A percentile compares a stretch with the other conserved stretches of the same genome.
Evolutionary conservation across 2,797 vertebrate species (phyloP).

Genomic region (Enteromius viviparus): DNA sequence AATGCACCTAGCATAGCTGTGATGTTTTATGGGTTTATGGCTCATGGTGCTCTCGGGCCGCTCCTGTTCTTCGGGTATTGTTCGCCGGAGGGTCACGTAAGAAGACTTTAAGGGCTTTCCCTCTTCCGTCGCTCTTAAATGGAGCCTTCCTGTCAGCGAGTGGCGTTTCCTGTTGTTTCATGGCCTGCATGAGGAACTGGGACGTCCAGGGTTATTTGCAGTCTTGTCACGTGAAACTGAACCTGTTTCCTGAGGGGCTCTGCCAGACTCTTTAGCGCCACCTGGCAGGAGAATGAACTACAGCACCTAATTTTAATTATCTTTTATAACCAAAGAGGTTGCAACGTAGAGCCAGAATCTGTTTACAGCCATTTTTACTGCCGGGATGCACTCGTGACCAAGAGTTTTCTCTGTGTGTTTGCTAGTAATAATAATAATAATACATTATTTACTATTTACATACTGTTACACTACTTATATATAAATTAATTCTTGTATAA

Average conservation of each 20-base stretch:
- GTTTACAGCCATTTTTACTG: not conserved
- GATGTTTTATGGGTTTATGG: not conserved
- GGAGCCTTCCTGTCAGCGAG: conserved; percentile 36
- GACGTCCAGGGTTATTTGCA: conserved; percentile 30
- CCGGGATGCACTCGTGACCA: not conserved
- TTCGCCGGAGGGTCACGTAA: conserved; percentile 20
- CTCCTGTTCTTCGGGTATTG: conserved; percentile 4
- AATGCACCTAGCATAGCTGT: not conserved
- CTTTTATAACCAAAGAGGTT: not conserved
- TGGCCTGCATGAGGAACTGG: conserved; percentile 15
- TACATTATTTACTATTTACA: not conserved
- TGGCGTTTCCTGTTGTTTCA: conserved; percentile 45
- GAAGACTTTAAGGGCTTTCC: conserved; percentile 33
- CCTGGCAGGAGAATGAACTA: not conserved
- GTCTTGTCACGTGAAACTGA: conserved; percentile 11
- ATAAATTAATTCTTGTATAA: not conserved
- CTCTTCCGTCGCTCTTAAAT: not conserved
- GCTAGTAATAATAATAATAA: not conserved
- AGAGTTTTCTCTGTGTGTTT: conserved; percentile 31
- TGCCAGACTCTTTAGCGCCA: conserved; percentile 9
- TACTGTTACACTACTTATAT: not conserved
- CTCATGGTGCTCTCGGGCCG: not conserved
- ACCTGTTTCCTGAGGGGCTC: conserved; percentile 33
- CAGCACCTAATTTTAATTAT: not conserved
- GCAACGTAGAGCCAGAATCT: not conserved